Conservation (phyloP, 2,888 invertebrate species). For the Alcis repandata region DNA sequence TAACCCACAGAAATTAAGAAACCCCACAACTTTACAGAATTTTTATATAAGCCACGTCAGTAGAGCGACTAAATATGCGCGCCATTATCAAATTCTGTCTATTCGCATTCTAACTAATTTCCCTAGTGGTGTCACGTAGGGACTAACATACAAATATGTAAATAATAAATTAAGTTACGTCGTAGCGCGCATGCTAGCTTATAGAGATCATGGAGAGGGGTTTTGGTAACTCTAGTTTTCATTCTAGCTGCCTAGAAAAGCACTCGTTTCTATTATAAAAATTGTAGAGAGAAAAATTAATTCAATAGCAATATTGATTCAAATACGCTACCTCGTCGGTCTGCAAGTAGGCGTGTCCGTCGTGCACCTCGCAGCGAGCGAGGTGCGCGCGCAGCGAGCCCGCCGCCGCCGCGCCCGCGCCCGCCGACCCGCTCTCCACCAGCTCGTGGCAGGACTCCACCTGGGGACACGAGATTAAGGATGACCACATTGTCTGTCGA, state of each 20-base stretch:
- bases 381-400: conserved; percentile 71
- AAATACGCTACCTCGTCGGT: conserved; percentile 68
- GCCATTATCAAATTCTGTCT: neutral
- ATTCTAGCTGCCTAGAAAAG: too few species aligned
- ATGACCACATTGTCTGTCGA: neutral
- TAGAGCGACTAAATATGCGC: neutral
- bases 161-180: too few species aligned
- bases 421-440: conserved; percentile 65
- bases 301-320: neutral
- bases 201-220: too few species aligned
- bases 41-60: neutral
- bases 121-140: too few species aligned
- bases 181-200: too few species aligned
- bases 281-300: too few species aligned
- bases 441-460: conserved; percentile 79
- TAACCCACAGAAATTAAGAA: neutral
- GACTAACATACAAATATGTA: too few species aligned
- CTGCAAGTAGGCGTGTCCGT: conserved; percentile 76
- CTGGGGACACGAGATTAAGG: conserved; percentile 47
- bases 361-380: conserved; percentile 66
- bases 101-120: neutral
- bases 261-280: too few species aligned
- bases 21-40: neutral
- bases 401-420: conserved; percentile 56
- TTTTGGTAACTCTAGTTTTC: too few species aligned